Percentiles rank a stretch among this genome's conserved stretches.
These are phyloP conservation scores for Prochilodus magdalenae DNA, from an alignment of 2,113 vertebrate genomes.

Conservation along the genomic window DNA sequence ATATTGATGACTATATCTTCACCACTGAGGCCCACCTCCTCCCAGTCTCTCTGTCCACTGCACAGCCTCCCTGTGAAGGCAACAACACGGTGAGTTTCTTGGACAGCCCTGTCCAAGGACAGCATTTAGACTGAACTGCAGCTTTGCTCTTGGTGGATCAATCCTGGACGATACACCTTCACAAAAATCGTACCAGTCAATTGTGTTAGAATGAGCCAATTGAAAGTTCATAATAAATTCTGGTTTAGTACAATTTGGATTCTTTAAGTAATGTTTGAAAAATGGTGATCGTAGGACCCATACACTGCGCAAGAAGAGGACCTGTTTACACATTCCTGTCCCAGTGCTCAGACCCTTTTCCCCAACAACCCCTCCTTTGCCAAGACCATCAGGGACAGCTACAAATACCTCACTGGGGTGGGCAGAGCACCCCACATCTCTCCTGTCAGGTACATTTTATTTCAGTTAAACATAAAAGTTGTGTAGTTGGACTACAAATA, in stretches of 20 bases:
- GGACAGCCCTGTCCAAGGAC: background rate
- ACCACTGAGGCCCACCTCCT: constrained; percentile 97
- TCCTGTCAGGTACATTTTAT: constrained; percentile 65
- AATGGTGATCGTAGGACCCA: constrained; percentile 47
- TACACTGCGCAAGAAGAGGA: constrained; percentile 65
- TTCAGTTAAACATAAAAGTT: no score
- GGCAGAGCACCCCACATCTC: constrained; percentile 69
- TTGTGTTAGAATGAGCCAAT: no score
- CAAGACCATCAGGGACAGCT: constrained; percentile 80
- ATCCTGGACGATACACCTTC: background rate
- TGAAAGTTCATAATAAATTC: no score
- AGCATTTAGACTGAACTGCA: background rate
- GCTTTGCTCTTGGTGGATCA: background rate
- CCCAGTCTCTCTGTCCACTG: constrained; percentile 93
- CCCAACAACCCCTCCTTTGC: constrained; percentile 83
- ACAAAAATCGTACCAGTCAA: background rate
- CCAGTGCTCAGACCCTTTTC: constrained; percentile 80
- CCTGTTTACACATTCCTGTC: constrained; percentile 79
- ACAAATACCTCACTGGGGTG: constrained; percentile 82
- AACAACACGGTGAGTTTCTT: constrained; percentile 71
- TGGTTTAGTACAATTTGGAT: background rate
- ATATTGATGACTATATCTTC: constrained; percentile 97
- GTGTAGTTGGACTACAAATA: no score
- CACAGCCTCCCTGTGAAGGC: constrained; percentile 77
- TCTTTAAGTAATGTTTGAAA: background rate